Conservation (phyloP, 2,113 vertebrate species). For the Aepyceros melampus region DNA sequence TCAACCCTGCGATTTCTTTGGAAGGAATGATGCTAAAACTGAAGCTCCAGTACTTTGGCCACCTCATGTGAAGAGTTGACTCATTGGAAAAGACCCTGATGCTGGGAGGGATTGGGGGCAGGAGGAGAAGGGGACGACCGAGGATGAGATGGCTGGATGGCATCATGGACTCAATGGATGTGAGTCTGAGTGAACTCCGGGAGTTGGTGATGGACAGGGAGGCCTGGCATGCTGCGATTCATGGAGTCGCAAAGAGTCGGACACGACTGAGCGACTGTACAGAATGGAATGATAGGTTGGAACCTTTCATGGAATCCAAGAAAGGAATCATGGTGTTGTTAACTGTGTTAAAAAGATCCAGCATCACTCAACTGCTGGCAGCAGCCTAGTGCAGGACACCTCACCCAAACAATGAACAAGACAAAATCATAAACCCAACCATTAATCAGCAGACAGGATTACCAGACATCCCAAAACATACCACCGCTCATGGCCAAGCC, state of each 20-base stretch:
- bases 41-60: neutral
- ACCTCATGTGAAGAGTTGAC: neutral
- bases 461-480: neutral
- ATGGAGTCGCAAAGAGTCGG: neutral
- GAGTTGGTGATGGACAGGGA: neutral
- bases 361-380: neutral
- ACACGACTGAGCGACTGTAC: neutral
- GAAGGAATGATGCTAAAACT: neutral
- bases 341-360: neutral
- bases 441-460: neutral
- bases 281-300: neutral
- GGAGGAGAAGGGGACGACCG: neutral
- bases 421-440: neutral
- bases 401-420: neutral
- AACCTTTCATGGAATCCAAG: neutral
- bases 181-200: neutral
- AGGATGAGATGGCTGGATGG: neutral
- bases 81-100: neutral
- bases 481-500: neutral
- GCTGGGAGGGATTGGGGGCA: neutral
- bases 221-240: neutral
- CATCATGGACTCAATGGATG: fast-evolving
- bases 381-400: neutral
- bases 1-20: neutral
- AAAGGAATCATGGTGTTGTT: neutral